Evolutionary conservation across 2,888 invertebrate species (phyloP).

Genomic region (Hyposoter dolosus): DNA sequence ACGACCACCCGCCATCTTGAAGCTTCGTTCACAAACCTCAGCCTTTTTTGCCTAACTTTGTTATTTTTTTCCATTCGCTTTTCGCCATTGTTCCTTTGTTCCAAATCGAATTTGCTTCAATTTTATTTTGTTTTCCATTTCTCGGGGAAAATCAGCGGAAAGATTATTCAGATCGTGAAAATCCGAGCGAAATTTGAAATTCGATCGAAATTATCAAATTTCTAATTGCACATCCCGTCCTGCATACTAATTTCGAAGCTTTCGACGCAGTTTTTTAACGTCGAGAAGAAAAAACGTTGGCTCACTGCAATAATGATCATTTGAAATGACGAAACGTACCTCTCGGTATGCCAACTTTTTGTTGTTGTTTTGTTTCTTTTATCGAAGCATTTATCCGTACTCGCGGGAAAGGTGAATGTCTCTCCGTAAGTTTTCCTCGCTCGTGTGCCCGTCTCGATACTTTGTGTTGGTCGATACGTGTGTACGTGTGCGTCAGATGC

Average conservation of each 20-base stretch:
- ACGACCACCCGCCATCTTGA: slow-evolving; percentile 54
- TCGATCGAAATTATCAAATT: not conserved
- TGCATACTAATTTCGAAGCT: not conserved
- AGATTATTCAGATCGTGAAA: not conserved
- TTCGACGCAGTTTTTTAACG: not conserved
- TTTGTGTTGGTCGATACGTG: not conserved
- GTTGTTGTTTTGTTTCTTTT: slow-evolving; percentile 19
- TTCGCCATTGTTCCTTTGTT: slow-evolving; percentile 5
- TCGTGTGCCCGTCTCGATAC: not conserved
- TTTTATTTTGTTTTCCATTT: not conserved
- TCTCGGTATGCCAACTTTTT: not conserved
- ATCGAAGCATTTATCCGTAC: slow-evolving; percentile 53
- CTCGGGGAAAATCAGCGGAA: not conserved
- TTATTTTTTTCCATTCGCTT: not conserved
- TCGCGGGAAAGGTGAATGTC: slow-evolving; percentile 61
- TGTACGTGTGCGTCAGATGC: slow-evolving; percentile 14
- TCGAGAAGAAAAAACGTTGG: not conserved
- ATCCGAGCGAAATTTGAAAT: not conserved
- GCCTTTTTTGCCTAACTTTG: not conserved
- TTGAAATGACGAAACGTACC: slow-evolving; percentile 2
- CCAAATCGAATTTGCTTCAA: not conserved
- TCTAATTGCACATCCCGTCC: not conserved
- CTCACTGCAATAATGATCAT: not conserved
- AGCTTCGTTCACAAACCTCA: slow-evolving; percentile 59
- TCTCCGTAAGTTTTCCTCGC: slow-evolving; percentile 49